phyloP scores from a whole-genome alignment of 1,140 invertebrate genomes.

The Diorhabda carinulata region DNA sequence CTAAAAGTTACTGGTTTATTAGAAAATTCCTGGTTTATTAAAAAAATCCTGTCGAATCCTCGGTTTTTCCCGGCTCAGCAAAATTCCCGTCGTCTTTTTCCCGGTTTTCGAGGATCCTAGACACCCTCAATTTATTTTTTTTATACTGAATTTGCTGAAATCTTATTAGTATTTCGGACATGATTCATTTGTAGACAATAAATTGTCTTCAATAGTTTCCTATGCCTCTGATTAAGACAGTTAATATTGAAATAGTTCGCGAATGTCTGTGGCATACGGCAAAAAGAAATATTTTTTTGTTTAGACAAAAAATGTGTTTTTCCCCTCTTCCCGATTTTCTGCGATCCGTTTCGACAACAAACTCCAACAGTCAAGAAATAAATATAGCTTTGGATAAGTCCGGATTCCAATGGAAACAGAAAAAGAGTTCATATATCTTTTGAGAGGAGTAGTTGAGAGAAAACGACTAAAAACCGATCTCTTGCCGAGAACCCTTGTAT shows the following conservation, averaged over 20 bases:
- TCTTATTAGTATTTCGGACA: too few relatives aligned
- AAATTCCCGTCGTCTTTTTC: too few relatives aligned
- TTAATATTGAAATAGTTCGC: background rate
- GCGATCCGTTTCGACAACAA: background rate
- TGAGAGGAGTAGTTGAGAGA: conserved; percentile 28
- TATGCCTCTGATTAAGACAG: background rate
- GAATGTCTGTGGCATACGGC: background rate
- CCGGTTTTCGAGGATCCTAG: too few relatives aligned
- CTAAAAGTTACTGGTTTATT: too few relatives aligned
- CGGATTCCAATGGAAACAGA: conserved; percentile 20
- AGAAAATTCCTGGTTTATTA: too few relatives aligned
- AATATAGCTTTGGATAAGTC: conserved; percentile 4
- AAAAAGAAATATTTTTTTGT: background rate
- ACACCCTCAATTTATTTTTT: too few relatives aligned
- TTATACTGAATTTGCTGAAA: too few relatives aligned
- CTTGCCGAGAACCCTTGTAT: conserved; percentile 30
- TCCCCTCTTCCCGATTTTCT: background rate
- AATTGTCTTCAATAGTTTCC: background rate
- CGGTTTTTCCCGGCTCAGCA: too few relatives aligned
- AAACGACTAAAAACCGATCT: conserved; percentile 35
- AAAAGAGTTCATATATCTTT: conserved; percentile 34
- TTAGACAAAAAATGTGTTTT: background rate
- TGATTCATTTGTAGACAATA: too few relatives aligned
- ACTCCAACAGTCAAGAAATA: background rate
- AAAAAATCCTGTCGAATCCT: too few relatives aligned